A percentile compares a stretch with the other conserved stretches of the same genome.
Conservation (phyloP, 1,140 invertebrate genomes). For the Argopecten irradians region DNA sequence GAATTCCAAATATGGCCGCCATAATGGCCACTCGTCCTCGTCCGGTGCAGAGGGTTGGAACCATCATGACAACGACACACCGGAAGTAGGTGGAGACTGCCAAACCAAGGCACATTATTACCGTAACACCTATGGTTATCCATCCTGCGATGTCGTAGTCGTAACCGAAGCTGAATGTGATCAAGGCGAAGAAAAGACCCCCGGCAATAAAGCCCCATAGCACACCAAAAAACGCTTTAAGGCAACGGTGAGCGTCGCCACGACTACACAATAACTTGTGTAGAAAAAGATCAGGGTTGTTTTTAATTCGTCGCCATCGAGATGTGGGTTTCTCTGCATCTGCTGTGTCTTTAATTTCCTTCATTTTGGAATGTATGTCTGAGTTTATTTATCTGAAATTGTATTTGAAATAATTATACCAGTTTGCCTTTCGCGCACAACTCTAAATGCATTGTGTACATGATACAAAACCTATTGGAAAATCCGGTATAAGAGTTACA, state of each 20-base stretch:
- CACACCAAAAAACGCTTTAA: not conserved
- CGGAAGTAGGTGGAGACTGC: constrained; percentile 30
- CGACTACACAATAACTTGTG: not conserved
- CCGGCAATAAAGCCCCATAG: not conserved
- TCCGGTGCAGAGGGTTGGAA: constrained; percentile 40
- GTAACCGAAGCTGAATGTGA: constrained; percentile 34
- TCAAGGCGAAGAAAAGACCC: not conserved
- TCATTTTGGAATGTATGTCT: too few relatives aligned
- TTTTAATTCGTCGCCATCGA: not conserved
- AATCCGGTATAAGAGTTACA: too few relatives aligned
- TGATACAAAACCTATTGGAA: too few relatives aligned
- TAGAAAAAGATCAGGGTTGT: not conserved
- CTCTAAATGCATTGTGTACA: too few relatives aligned
- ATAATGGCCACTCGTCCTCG: constrained; percentile 28
- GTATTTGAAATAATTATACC: too few relatives aligned
- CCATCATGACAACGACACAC: constrained; percentile 31
- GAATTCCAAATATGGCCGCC: constrained; percentile 38
- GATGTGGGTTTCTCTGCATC: not conserved
- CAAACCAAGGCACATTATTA: constrained; percentile 8
- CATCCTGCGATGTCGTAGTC: constrained; percentile 21
- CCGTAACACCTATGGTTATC: not conserved
- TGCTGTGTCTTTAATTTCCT: not conserved
- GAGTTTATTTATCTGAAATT: too few relatives aligned
- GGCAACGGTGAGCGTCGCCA: not conserved
- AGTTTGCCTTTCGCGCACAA: too few relatives aligned